Conservation (phyloP, 2,888 invertebrate genomes). For the Phrixothrix hirtus region DNA sequence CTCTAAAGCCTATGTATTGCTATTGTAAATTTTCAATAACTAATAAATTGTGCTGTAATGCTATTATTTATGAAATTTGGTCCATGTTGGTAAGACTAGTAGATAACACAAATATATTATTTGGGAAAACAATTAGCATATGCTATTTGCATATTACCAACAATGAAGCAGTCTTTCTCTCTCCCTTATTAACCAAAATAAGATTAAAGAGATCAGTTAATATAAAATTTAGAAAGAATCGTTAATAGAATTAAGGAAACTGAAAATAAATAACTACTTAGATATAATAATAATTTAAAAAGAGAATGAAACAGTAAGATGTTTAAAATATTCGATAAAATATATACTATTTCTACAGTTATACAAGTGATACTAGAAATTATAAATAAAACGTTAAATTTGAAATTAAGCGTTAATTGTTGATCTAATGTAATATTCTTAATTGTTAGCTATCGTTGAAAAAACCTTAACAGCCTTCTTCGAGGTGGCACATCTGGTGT, state of each 20-base stretch:
- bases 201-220: conserved; percentile 4
- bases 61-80: too few relatives aligned
- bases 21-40: too few relatives aligned
- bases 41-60: too few relatives aligned
- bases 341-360: conserved; percentile 5
- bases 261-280: background rate
- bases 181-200: conserved; percentile 2
- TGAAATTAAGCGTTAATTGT: conserved; percentile 11
- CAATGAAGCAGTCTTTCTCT: too few relatives aligned
- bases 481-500: conserved; percentile 54
- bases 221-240: background rate
- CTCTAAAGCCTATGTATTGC: too few relatives aligned
- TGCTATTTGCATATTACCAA: too few relatives aligned
- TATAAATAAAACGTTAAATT: conserved; percentile 6
- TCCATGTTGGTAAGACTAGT: too few relatives aligned
- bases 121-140: too few relatives aligned
- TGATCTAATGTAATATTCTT: background rate
- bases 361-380: conserved; percentile 3
- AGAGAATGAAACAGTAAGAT: background rate
- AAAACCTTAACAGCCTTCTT: conserved; percentile 58
- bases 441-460: conserved; percentile 57
- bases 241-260: background rate
- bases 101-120: too few relatives aligned
- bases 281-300: background rate
- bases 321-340: conserved; percentile 6